Percentiles rank a stretch among this genome's conserved stretches.
These are phyloP conservation scores for Vimba vimba DNA, from an alignment of 2,113 vertebrate genomes.

Conservation along the genomic window DNA sequence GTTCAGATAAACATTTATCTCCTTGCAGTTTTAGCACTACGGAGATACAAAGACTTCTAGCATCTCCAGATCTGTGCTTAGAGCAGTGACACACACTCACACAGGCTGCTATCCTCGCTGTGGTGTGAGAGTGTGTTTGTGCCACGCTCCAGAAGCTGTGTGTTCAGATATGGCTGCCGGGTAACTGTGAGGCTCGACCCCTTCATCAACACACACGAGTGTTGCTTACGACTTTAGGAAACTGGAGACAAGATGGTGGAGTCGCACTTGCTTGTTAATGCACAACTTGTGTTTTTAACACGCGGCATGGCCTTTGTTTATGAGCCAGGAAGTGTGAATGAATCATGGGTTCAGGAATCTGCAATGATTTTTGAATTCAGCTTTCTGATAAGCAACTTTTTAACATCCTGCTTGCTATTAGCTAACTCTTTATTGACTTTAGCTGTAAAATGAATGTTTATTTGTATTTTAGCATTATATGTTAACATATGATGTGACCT, in stretches of 20 bases:
- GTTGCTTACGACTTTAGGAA: slow-evolving; percentile 40
- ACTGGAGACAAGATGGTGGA: slow-evolving; percentile 37
- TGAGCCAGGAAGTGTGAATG: slow-evolving; percentile 45
- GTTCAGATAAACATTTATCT: slow-evolving; percentile 51
- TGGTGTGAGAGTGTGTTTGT: slow-evolving; percentile 27
- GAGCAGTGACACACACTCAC: background rate
- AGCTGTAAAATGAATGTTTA: background rate
- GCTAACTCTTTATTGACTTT: background rate
- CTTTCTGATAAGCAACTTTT: background rate
- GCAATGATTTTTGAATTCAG: slow-evolving; percentile 32
- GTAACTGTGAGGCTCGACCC: slow-evolving; percentile 43
- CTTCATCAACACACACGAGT: slow-evolving; percentile 17
- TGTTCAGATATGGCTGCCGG: slow-evolving; percentile 45
- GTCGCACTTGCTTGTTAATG: slow-evolving; percentile 28
- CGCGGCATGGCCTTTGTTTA: slow-evolving; percentile 37
- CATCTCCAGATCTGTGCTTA: slow-evolving; percentile 39
- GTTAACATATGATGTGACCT: background rate
- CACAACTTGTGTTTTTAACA: slow-evolving; percentile 28
- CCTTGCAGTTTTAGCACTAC: slow-evolving; percentile 21
- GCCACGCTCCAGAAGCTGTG: slow-evolving; percentile 37
- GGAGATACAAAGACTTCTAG: slow-evolving; percentile 29
- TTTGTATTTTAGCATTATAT: background rate
- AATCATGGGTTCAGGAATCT: slow-evolving; percentile 34
- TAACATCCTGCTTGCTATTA: background rate
- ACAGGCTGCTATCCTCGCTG: background rate